These are phyloP conservation scores for Sinosuthora webbiana DNA, from an alignment of 2,113 vertebrate genomes.

Conservation along the genomic window DNA sequence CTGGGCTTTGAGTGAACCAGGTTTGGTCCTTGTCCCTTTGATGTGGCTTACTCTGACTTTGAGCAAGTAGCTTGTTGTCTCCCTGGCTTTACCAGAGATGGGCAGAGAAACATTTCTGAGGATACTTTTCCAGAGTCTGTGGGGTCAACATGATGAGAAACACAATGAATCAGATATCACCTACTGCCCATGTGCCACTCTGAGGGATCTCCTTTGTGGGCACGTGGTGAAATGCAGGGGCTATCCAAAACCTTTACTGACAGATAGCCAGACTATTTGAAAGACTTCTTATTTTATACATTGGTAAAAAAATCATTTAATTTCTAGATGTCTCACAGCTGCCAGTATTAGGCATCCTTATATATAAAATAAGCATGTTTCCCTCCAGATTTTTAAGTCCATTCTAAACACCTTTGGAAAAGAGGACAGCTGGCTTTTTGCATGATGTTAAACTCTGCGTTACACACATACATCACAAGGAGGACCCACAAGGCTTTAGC, in stretches of 20 bases:
- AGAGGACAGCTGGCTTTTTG: neutral
- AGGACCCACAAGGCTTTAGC: neutral
- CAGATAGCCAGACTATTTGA: neutral
- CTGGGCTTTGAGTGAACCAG: neutral
- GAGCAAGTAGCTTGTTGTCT: neutral
- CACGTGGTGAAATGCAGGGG: neutral
- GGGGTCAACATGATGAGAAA: neutral
- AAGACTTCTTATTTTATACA: neutral
- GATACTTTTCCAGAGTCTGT: neutral
- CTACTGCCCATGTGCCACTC: neutral
- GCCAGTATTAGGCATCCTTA: neutral
- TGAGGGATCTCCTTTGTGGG: neutral
- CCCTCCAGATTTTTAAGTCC: fast-evolving
- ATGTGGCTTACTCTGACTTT: neutral
- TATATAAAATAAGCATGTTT: neutral
- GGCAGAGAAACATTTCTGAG: neutral
- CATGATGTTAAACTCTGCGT: neutral
- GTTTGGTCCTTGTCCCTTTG: neutral
- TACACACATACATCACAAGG: neutral
- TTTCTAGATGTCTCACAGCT: neutral
- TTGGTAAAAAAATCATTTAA: neutral
- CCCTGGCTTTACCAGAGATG: neutral
- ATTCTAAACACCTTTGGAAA: neutral
- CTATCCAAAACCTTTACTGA: neutral
- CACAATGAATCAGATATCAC: neutral